Evolutionary conservation across 2,888 invertebrate genomes (phyloP).

Genomic region (Neoascia interrupta): DNA sequence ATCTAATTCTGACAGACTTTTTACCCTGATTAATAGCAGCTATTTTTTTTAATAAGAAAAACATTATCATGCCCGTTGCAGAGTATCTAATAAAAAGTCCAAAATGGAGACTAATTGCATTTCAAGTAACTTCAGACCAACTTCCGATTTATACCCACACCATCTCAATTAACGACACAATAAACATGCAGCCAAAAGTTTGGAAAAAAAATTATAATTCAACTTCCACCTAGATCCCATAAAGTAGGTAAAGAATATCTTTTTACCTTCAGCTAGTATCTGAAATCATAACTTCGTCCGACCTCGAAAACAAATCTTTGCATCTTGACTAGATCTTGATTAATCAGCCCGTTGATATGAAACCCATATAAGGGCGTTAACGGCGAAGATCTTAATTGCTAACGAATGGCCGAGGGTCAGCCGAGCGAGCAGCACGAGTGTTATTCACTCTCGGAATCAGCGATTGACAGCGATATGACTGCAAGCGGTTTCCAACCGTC

Average conservation of each 20-base stretch:
- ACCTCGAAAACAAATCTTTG: constrained; percentile 22
- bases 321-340: constrained; percentile 32
- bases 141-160: constrained; percentile 18
- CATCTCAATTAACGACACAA: neutral
- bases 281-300: constrained; percentile 41
- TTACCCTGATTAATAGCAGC: constrained; percentile 15
- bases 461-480: constrained; percentile 59
- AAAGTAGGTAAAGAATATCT: constrained; percentile 30
- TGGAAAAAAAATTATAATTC: constrained; percentile 24
- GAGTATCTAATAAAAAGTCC: neutral
- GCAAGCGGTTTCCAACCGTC: constrained; percentile 24
- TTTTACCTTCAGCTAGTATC: constrained; percentile 28
- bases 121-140: neutral
- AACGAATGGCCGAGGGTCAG: constrained; percentile 51
- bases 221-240: constrained; percentile 13
- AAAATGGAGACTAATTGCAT: constrained; percentile 5
- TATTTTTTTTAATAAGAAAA: no score
- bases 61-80: no score
- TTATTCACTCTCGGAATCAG: constrained; percentile 40
- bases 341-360: constrained; percentile 45
- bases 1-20: no score
- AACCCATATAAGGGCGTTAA: constrained; percentile 31
- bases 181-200: constrained; percentile 37
- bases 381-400: constrained; percentile 45
- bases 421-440: constrained; percentile 28